These are phyloP conservation scores for Anoplophora glabripennis DNA, from an alignment of 1,140 invertebrate genomes.

Conservation along the genomic window DNA sequence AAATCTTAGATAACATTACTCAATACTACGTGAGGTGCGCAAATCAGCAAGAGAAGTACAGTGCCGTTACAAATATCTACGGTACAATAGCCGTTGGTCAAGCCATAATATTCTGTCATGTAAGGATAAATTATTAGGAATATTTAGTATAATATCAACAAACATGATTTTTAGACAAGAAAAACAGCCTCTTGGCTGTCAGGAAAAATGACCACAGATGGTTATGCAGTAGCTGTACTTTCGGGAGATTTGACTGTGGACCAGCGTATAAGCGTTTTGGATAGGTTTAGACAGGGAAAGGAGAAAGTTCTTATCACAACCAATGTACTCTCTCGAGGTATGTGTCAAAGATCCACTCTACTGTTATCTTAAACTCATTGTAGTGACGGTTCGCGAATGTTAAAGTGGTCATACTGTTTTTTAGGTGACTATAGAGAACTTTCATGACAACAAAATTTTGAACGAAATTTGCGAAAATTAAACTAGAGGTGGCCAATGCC, in stretches of 20 bases:
- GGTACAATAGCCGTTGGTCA: constrained; percentile 93
- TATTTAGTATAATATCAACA: too few species aligned
- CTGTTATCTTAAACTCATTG: too few species aligned
- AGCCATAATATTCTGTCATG: constrained; percentile 98
- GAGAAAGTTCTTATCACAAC: constrained; percentile 98
- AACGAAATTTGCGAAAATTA: too few species aligned
- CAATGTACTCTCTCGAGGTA: constrained; percentile 84
- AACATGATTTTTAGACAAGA: constrained; percentile 64
- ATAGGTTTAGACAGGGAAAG: constrained; percentile 84
- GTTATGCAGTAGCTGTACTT: constrained; percentile 90
- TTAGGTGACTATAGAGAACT: too few species aligned
- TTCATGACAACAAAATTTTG: too few species aligned
- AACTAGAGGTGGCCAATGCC: too few species aligned
- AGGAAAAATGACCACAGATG: constrained; percentile 84
- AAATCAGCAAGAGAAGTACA: constrained; percentile 81
- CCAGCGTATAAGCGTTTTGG: constrained; percentile 88
- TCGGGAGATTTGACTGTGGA: constrained; percentile 90
- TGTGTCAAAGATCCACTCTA: too few species aligned
- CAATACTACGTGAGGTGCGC: constrained; percentile 92
- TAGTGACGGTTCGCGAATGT: too few species aligned
- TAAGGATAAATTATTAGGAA: constrained; percentile 50
- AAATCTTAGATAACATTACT: constrained; percentile 95
- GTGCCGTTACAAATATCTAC: constrained; percentile 94
- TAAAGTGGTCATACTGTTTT: too few species aligned
- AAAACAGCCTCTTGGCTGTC: constrained; percentile 88